A percentile compares a stretch with the other conserved stretches of the same genome.
Conservation (phyloP, 2,113 vertebrate species). For the Poecile atricapillus region DNA sequence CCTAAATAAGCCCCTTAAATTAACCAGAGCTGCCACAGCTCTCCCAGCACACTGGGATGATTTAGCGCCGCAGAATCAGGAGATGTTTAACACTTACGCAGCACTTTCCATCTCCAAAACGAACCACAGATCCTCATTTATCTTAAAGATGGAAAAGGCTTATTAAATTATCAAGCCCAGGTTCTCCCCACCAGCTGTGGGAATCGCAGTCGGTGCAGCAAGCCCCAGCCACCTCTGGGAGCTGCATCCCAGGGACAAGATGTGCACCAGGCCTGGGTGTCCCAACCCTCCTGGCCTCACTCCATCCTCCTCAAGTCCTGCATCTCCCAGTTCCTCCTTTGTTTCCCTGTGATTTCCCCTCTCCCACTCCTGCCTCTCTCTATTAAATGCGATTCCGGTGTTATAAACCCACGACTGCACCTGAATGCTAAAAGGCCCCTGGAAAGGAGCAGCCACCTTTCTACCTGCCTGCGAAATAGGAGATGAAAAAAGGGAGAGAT, state of each 20-base stretch:
- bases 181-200: neutral
- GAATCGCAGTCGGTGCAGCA: neutral
- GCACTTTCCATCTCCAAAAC: slow-evolving; percentile 33
- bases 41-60: neutral
- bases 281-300: neutral
- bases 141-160: slow-evolving; percentile 32
- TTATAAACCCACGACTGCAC: slow-evolving; percentile 43
- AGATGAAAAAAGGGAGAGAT: neutral
- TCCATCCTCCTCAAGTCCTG: neutral
- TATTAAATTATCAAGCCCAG: slow-evolving; percentile 44
- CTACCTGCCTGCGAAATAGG: neutral
- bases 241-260: neutral
- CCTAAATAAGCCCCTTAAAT: slow-evolving; percentile 17
- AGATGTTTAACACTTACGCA: slow-evolving; percentile 4
- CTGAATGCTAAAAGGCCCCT: slow-evolving; percentile 40
- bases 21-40: neutral
- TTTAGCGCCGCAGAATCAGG: neutral
- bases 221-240: neutral
- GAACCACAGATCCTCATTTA: neutral
- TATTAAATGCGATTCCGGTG: slow-evolving; percentile 10
- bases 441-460: slow-evolving; percentile 40
- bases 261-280: neutral
- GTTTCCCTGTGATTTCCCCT: slow-evolving; percentile 14
- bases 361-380: neutral
- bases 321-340: neutral